Conservation (phyloP, 1,140 invertebrate species). For the Drosophila busckii region DNA sequence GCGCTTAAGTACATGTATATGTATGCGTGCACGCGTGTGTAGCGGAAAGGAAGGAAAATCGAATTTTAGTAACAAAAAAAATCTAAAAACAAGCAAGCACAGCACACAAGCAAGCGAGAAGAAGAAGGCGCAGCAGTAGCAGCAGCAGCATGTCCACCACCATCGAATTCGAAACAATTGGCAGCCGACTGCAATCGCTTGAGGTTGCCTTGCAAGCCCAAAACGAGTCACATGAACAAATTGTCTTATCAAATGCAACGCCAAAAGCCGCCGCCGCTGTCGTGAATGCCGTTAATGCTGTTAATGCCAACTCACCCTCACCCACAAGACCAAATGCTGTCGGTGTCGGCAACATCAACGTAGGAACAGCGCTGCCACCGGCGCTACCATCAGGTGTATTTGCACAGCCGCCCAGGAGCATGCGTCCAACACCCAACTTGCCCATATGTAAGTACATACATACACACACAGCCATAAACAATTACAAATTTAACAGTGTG, state of each 20-base stretch:
- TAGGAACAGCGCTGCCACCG: slow-evolving; percentile 15
- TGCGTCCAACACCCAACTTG: slow-evolving; percentile 48
- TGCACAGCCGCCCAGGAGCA: slow-evolving; percentile 35
- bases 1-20: too few relatives aligned
- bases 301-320: slow-evolving; percentile 6
- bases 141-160: slow-evolving; percentile 53
- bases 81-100: not conserved
- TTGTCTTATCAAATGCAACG: slow-evolving; percentile 45
- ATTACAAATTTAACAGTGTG: not conserved
- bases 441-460: slow-evolving; percentile 50
- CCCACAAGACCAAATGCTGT: slow-evolving; percentile 19
- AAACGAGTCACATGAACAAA: slow-evolving; percentile 81
- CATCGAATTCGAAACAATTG: slow-evolving; percentile 78
- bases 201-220: slow-evolving; percentile 84
- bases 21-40: slow-evolving; percentile 34
- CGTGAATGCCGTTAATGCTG: not conserved
- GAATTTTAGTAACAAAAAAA: slow-evolving; percentile 16
- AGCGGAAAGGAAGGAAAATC: slow-evolving; percentile 28
- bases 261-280: not conserved
- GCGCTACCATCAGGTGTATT: slow-evolving; percentile 24
- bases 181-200: slow-evolving; percentile 83
- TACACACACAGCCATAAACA: not conserved
- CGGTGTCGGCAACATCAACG: too few relatives aligned
- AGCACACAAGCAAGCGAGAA: not conserved
- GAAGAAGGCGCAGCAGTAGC: not conserved